Percentiles rank a stretch among this genome's conserved stretches.
These are phyloP conservation scores for Listronotus oregonensis DNA, from an alignment of 1,140 invertebrate species.

Conservation along the genomic window DNA sequence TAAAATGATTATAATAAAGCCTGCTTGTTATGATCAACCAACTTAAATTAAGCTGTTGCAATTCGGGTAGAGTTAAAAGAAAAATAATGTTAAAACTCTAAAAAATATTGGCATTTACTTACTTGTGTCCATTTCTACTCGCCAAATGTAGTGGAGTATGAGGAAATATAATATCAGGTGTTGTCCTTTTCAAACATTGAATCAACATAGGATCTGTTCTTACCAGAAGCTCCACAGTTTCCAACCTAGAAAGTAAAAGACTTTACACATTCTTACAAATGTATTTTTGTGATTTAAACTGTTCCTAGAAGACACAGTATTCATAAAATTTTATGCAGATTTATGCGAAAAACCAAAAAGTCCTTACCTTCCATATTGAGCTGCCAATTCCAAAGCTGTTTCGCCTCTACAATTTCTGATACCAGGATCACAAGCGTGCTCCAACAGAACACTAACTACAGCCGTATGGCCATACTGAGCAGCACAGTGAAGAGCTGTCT, in stretches of 20 bases:
- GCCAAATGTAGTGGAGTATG: slow-evolving; percentile 93
- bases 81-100: too few relatives aligned
- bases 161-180: slow-evolving; percentile 68
- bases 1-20: too few relatives aligned
- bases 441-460: slow-evolving; percentile 85
- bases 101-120: too few relatives aligned
- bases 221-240: slow-evolving; percentile 86
- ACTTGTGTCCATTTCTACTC: slow-evolving; percentile 90
- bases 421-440: slow-evolving; percentile 86
- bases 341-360: too few relatives aligned
- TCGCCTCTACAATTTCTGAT: slow-evolving; percentile 88
- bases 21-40: too few relatives aligned
- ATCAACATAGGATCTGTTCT: slow-evolving; percentile 79
- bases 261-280: too few relatives aligned
- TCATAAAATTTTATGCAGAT: too few relatives aligned
- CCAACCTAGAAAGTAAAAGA: slow-evolving; percentile 66
- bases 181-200: slow-evolving; percentile 66
- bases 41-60: too few relatives aligned
- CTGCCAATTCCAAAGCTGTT: slow-evolving; percentile 91
- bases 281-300: too few relatives aligned
- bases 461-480: slow-evolving; percentile 92
- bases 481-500: slow-evolving; percentile 92
- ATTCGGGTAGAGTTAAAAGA: too few relatives aligned
- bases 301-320: too few relatives aligned
- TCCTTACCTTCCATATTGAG: slow-evolving; percentile 81